Evolutionary conservation across 2,888 invertebrate genomes (phyloP).

Genomic region (Eupithecia exiguata): DNA sequence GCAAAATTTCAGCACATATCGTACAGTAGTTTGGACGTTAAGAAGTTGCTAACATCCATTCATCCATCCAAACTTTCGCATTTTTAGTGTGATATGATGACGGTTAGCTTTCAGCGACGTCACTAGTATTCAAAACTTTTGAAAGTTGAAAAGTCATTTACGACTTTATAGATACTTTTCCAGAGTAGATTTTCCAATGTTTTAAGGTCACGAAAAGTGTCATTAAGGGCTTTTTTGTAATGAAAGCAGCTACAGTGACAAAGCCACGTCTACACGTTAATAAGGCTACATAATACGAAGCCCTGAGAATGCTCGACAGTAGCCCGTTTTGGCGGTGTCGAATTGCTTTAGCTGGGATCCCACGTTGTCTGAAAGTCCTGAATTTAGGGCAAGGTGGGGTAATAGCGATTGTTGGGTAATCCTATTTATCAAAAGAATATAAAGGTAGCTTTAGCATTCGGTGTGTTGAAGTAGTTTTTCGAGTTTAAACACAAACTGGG

Average conservation of each 20-base stretch:
- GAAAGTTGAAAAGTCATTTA: not conserved
- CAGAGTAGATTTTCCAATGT: not conserved
- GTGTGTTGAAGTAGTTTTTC: not conserved
- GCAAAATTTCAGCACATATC: not conserved
- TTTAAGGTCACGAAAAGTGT: not conserved
- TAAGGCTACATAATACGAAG: conserved; percentile 58
- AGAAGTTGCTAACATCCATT: not conserved
- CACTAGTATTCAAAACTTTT: not conserved
- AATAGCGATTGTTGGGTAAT: conserved; percentile 13
- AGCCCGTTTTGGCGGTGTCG: conserved; percentile 76
- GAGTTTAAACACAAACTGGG: not conserved
- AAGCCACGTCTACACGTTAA: conserved; percentile 15
- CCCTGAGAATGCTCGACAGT: conserved; percentile 78
- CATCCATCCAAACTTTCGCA: not conserved
- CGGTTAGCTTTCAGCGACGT: not conserved
- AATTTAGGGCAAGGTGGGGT: conserved; percentile 35
- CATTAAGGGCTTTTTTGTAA: not conserved
- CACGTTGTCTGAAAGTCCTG: conserved; percentile 30
- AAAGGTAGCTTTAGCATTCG: not conserved
- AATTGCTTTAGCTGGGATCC: conserved; percentile 52
- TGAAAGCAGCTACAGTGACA: conserved; percentile 12
- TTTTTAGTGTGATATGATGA: not conserved
- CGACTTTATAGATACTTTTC: not conserved
- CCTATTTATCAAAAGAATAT: not conserved
- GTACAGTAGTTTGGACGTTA: not conserved